A percentile compares a stretch with the other conserved stretches of the same genome.
phyloP scores from a whole-genome alignment of 2,113 vertebrate species.

The Neodontobutis hainanensis region DNA sequence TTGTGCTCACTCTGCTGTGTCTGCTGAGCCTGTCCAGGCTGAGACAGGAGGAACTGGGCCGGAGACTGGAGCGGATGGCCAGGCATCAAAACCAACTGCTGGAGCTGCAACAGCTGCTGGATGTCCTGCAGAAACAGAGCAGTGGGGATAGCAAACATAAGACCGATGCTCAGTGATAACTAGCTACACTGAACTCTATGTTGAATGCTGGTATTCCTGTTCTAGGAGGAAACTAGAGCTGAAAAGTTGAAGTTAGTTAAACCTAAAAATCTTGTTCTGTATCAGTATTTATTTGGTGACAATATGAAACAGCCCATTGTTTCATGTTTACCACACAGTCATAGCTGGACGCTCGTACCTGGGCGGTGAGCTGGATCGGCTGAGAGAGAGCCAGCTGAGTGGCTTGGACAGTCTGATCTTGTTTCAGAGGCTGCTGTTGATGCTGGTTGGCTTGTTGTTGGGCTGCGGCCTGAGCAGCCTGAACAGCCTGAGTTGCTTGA shows the following conservation, averaged over 20 bases:
- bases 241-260: too few relatives aligned
- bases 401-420: conserved; percentile 72
- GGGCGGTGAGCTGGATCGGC: conserved; percentile 92
- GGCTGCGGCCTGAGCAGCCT: conserved; percentile 44
- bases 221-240: too few relatives aligned
- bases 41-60: conserved; percentile 89
- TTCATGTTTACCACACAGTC: too few relatives aligned
- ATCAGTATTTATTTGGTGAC: too few relatives aligned
- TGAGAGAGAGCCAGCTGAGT: conserved; percentile 85
- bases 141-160: neutral
- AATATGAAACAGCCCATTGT: too few relatives aligned
- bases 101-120: conserved; percentile 90
- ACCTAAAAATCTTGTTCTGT: too few relatives aligned
- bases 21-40: conserved; percentile 84
- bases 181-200: too few relatives aligned
- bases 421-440: conserved; percentile 64
- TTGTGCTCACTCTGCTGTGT: conserved; percentile 80
- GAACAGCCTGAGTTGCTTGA: conserved; percentile 31
- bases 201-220: too few relatives aligned
- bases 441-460: conserved; percentile 72
- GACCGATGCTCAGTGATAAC: too few relatives aligned
- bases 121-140: conserved; percentile 78
- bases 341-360: conserved; percentile 73
- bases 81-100: conserved; percentile 89
- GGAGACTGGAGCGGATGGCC: conserved; percentile 88